Evolutionary conservation across 1,140 invertebrate genomes (phyloP), one percentile per base, ranked within the genome.

Genomic region (Meteorus sp.): DNA sequence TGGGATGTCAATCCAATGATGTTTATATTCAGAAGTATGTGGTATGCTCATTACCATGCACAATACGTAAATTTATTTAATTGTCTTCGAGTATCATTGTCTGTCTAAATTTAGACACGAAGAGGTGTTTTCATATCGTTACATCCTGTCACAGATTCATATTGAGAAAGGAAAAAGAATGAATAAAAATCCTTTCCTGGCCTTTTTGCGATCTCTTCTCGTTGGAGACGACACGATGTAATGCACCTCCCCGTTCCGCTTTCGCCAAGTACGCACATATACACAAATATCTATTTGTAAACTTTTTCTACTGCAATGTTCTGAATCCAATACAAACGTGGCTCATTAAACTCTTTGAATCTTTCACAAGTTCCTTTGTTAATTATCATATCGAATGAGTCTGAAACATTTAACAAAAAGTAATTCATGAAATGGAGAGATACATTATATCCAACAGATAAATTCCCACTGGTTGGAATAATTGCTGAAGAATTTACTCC

Each of bases 241-340:
- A 55, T 44, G 23, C 3, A 7, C 19, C 22, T 58, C 20, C 22
- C 33, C 56, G 56, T 58, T 58, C 45, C 56, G 56, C 56, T 58
- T 58, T 58, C 56, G 41, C 50, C 29, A 33, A 20, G 15, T 53
- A 47, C n/a, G n/a, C n/a, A 33, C 31, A 47, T 47, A 25, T 47
- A 25, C n/a, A n/a, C n/a, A n/a, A n/a, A n/a, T n/a, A n/a, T n/a
- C n/a, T n/a, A n/a, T n/a, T 39, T 11, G 29, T 6, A 51, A 15
- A 51, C n/a, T 29, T 51, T 13, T 22, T 52, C 31, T 33, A 19
- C 37, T 22, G 50, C 47, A 11, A 58, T 20, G 56, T 47, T 58
- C 47, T 51, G 35, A 58, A 51, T 58, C 56, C 29, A 58, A 41
- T 47, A 29, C 45, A n/a, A 35, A 15, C 29, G 33, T 17, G 48